Evolutionary conservation across 2,888 invertebrate genomes (phyloP).

Genomic region (Megalurothrips usitatus): DNA sequence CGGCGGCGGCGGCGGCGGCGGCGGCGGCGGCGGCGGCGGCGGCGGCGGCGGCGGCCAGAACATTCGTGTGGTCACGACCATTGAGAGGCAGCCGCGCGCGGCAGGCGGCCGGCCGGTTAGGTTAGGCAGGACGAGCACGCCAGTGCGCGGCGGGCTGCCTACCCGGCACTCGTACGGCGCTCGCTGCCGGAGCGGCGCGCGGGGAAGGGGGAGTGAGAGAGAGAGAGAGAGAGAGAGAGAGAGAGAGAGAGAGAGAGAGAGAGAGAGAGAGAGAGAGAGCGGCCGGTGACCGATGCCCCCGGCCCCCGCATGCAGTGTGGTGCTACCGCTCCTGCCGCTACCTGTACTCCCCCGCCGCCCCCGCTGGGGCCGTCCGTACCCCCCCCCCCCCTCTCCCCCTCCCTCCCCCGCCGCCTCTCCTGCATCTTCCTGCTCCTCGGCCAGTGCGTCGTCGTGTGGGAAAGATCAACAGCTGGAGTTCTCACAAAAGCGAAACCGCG

Average conservation of each 20-base stretch:
- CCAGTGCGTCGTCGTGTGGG: slow-evolving; percentile 23
- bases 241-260: no score
- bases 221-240: background rate
- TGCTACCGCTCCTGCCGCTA: background rate
- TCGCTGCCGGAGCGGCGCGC: background rate
- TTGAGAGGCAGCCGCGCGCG: no score
- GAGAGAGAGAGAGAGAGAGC: no score
- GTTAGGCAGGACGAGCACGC: no score
- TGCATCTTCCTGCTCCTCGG: background rate
- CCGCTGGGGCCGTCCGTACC: background rate
- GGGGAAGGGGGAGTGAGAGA: background rate
- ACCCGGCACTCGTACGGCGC: background rate
- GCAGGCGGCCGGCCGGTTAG: no score
- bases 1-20: no score
- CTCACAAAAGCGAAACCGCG: slow-evolving; percentile 15
- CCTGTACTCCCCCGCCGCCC: background rate
- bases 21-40: no score
- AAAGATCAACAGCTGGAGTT: slow-evolving; percentile 26
- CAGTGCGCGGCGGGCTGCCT: no score
- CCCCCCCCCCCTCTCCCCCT: background rate
- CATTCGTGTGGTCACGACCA: no score
- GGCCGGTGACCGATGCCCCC: background rate
- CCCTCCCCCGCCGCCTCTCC: background rate
- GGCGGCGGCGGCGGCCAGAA: no score
- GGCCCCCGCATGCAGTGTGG: background rate